phyloP scores from a whole-genome alignment of 2,113 vertebrate genomes.

The Mastomys coucha region DNA sequence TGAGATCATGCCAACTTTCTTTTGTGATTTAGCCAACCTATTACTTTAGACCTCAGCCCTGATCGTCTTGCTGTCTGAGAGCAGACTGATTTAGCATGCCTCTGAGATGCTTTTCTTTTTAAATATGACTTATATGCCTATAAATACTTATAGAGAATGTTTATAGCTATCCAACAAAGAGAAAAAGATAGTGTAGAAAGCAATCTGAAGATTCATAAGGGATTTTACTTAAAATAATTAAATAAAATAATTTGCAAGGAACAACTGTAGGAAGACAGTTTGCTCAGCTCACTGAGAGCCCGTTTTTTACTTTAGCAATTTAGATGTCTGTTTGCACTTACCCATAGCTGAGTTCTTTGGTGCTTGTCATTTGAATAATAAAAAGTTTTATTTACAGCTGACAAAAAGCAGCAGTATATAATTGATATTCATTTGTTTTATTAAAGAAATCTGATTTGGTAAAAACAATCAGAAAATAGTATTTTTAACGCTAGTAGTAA shows the following conservation, averaged over 20 bases:
- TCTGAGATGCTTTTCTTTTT: neutral
- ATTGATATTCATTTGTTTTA: slow-evolving; percentile 86
- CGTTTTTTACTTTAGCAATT: slow-evolving; percentile 30
- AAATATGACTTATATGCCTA: neutral
- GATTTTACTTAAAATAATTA: slow-evolving; percentile 41
- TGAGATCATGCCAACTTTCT: neutral
- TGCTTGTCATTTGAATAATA: slow-evolving; percentile 81
- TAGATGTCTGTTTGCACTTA: neutral
- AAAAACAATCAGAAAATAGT: slow-evolving; percentile 86
- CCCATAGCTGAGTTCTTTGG: slow-evolving; percentile 55
- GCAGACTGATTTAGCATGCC: neutral
- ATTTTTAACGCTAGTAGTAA: slow-evolving; percentile 88
- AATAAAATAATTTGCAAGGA: slow-evolving; percentile 50
- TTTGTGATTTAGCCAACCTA: neutral
- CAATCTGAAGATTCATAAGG: slow-evolving; percentile 33
- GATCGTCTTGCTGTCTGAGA: neutral
- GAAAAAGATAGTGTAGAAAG: neutral
- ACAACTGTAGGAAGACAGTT: slow-evolving; percentile 33
- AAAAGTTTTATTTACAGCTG: slow-evolving; percentile 84
- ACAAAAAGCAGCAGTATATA: slow-evolving; percentile 80
- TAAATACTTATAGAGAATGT: neutral
- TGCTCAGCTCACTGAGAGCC: slow-evolving; percentile 45
- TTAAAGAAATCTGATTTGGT: slow-evolving; percentile 86
- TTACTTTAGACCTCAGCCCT: neutral
- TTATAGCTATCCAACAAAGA: slow-evolving; percentile 5